Evolutionary conservation across 1,140 invertebrate genomes (phyloP), one percentile per base, ranked within the genome.

Genomic region (Schmidtea mediterranea): DNA sequence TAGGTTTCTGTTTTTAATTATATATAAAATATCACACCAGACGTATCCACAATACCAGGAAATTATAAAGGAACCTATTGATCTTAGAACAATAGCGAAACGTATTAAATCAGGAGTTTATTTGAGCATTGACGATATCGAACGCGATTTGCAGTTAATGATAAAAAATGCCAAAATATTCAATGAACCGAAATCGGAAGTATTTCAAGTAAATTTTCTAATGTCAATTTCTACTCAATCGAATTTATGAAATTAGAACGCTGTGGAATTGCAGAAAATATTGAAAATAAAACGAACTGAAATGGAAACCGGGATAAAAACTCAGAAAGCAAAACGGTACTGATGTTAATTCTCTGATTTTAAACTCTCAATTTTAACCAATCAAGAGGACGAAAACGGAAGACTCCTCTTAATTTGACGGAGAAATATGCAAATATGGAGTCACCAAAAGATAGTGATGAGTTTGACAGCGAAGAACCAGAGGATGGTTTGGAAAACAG

Each of bases 181-280:
- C 59, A 95, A 95, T 64, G 87, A 92, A 60, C 82, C 89, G 0
- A 82, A 83, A 0, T 92, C 86, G 2, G 76, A 79, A 60, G 90
- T 97, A 55, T 94, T 92, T 59, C 90, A 86, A 61, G 71, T 59
- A 50, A 50, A 52, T 10, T 21, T 49, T 18, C 37, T 36, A 26
- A n/a, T n/a, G n/a, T n/a, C 10, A 36, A 10, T 43, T 36, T 43
- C 10, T n/a, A n/a, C n/a, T n/a, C n/a, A n/a, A n/a, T n/a, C n/a
- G n/a, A n/a, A n/a, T n/a, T n/a, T n/a, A 37, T 37, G 10, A 10
- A 6, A 32, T 32, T 10, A 32, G 26, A 32, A 32, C 26, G 26
- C 26, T 3, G 26, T 32, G 3, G 26, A 32, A 32, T 32, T 32
- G 10, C 26, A 32, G 26, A 32, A 32, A 32, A 32, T 32, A 32